Base-by-base conservation (phyloP, 2,797 vertebrate species). In the Phalloptychus januarius region DNA sequence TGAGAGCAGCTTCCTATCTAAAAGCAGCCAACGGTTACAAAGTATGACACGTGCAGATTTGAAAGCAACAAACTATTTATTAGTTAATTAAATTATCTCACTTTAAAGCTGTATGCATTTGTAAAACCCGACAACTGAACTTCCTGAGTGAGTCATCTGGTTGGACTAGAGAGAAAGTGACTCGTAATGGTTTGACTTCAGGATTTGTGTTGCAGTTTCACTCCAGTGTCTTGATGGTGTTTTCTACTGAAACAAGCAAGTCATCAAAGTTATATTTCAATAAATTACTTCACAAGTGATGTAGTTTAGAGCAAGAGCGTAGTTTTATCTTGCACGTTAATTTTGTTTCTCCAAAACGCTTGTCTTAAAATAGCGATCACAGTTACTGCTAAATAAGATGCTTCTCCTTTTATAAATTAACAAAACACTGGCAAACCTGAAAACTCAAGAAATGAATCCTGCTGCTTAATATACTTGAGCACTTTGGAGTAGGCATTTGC, bases 121-220 rank as follows among this genome's bases (percentile, higher is more conserved):
- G 45, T 77, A 76, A 81, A 50, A 65, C 40, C 8, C 28, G 13
- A 81, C 80, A 75, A 79, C 74, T 83, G 83, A 80, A 75, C 77
- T 38, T 76, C 18, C 2, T 4, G 5, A 15, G 18, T 88, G 86
- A 91, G 70, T 93, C 87, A 83, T 77, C 75, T 83, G 79, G 88
- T 85, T 83, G 78, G 72, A 91, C 90, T 73, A 85, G 72, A 75
- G 77, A 70, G 74, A 82, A 85, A 83, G 86, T 89, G 89, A 92
- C 72, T 91, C 91, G 80, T 36, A 0, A 8, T 54, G 77, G 75
- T 69, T 76, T 74, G 79, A 80, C 76, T 74, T 79, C 65, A 73
- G 67, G 28, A 52, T 16, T 33, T 3, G 76, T 86, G 77, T 86
- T 84, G 79, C 79, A 36, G 7, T 78, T 56, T 83, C 74, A 77